A percentile compares a stretch with the other conserved stretches of the same genome.
phyloP scores from a whole-genome alignment of 2,888 invertebrate genomes.

The Phyto melanocephala region DNA sequence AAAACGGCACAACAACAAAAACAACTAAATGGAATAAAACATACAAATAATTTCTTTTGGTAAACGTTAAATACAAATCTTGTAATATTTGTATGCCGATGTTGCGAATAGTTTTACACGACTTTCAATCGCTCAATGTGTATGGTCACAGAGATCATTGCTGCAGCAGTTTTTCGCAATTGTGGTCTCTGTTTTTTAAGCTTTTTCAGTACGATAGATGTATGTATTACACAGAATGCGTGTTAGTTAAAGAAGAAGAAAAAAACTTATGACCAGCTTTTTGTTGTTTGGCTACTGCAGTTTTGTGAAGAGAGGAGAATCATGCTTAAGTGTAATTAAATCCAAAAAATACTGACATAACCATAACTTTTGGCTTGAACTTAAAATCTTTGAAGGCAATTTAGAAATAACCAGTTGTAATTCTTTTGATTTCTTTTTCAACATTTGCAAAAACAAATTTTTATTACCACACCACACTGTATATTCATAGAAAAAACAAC shows the following conservation, averaged over 20 bases:
- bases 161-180: background rate
- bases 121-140: constrained; percentile 29
- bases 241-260: constrained; percentile 1
- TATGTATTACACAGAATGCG: constrained; percentile 18
- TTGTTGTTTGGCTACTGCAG: constrained; percentile 54
- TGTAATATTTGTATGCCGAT: constrained; percentile 13
- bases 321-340: constrained; percentile 63
- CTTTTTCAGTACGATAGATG: background rate
- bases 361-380: constrained; percentile 64
- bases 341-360: constrained; percentile 55
- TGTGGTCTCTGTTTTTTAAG: too few relatives aligned
- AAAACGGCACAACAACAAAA: background rate
- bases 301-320: constrained; percentile 14
- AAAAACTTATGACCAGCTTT: constrained; percentile 15
- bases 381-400: constrained; percentile 61
- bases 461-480: constrained; percentile 46
- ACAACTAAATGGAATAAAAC: constrained; percentile 17
- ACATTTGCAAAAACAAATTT: constrained; percentile 48
- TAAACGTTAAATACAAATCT: constrained; percentile 42
- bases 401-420: constrained; percentile 62
- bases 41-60: constrained; percentile 41
- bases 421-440: constrained; percentile 15
- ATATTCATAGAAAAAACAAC: constrained; percentile 8
- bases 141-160: constrained; percentile 18
- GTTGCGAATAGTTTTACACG: constrained; percentile 47